These are phyloP conservation scores for Rhyacophila brunnea DNA, from an alignment of 1,140 invertebrate genomes.

Conservation along the genomic window DNA sequence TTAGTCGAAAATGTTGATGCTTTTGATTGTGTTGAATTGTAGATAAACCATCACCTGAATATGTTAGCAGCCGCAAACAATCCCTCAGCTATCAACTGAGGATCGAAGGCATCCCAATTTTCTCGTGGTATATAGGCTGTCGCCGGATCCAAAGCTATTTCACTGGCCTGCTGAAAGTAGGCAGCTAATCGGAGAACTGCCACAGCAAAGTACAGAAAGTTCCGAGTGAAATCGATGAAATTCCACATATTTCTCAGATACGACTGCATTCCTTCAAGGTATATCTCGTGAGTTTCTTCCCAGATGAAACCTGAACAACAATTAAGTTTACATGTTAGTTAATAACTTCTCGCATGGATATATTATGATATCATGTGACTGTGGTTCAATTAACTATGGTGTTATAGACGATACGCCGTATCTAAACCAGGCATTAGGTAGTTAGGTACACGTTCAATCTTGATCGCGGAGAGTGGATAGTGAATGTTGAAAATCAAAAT, in stretches of 20 bases:
- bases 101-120: conserved; percentile 90
- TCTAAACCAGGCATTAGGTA: no score
- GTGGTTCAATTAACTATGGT: no score
- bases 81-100: conserved; percentile 91
- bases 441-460: no score
- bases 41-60: conserved; percentile 73
- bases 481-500: no score
- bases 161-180: conserved; percentile 69
- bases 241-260: conserved; percentile 95
- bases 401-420: no score
- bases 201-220: conserved; percentile 80
- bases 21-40: no score
- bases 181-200: conserved; percentile 74
- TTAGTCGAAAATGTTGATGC: no score
- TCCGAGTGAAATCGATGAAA: conserved; percentile 90
- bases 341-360: no score
- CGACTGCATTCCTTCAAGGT: conserved; percentile 74
- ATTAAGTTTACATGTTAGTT: no score
- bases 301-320: conserved; percentile 75
- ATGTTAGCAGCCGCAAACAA: conserved; percentile 94
- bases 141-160: conserved; percentile 63
- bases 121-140: conserved; percentile 76
- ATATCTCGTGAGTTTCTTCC: conserved; percentile 89
- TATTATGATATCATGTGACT: no score
- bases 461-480: no score